Evolutionary conservation across 2,113 vertebrate species (phyloP), one percentile per base, ranked within the genome.

Genomic region (Salvelinus alpinus): DNA sequence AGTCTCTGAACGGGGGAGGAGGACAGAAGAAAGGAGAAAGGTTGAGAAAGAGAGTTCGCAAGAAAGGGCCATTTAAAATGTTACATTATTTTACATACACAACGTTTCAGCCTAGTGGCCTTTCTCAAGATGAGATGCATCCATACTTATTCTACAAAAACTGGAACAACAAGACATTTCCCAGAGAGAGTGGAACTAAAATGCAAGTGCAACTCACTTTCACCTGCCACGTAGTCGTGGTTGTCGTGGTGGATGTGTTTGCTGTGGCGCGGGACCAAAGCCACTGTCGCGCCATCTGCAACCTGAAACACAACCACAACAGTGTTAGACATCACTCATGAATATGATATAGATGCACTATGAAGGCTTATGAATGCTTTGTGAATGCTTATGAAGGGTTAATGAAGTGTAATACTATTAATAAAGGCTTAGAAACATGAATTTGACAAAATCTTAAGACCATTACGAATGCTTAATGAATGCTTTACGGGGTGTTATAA

Each of bases 191-290:
- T 11, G 38, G 60, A 64, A 24, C 1, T 22, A n/a, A 64, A 64
- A n/a, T 64, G n/a, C 6, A 38, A 69, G 73, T 16, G 31, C 4
- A 20, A 96, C 97, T 97, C 86, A 99, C 97, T 97, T 86, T 99
- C 97, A 92, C 97, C 97, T 27, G 96, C 95, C 64, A 98, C 90
- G 44, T 98, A 99, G 87, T 99, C 96, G n/a, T 98, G 97, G 92
- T 95, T 97, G 90, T 99, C 97, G 73, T 97, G 95, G 76, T 96
- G 96, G 81, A 97, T 93, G 54, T 97, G 96, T 84, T 98, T 99
- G 83, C 92, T 96, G 87, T 98, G 93, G 11, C 97, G 96, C 76
- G 97, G 95, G 16, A 99, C 97, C 5, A 99, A 91, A 0, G 96
- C 97, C 57, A 99, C 96, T 0, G 97, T 98, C 0, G 97, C 96